Evolutionary conservation across 37 sponge, comb jelly and placozoan species (phyloP), one percentile per base, ranked within the genome.

Genomic region (Agelas oroides): DNA sequence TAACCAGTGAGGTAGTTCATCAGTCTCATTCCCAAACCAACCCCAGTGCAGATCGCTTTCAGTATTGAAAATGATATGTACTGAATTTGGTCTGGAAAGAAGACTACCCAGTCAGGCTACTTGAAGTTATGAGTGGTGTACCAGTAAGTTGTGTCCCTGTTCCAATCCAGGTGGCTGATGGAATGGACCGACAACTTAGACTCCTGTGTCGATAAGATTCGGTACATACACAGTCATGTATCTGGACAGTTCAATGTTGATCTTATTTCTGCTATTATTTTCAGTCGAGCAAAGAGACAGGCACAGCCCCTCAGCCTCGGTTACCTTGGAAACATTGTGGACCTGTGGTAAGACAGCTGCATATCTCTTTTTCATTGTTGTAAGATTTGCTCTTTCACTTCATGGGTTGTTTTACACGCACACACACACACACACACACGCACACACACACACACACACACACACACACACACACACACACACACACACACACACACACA

Each of bases 281-380:
- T 12, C 59, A 92, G 91, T 41, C 40, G 65, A 53, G 95, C 93
- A 19, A 85, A 70, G 39, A 33, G 55, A 35, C 83, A 92, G 35
- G 28, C 31, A 18, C 19, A 62, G 34, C 31, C 97, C 20, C 70
- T 91, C 53, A 97, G 97, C 76, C 72, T 97, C 35, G 97, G 99
- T 58, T 98, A 90, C 86, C 89, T 88, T 58, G 99, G 99, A 19
- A 98, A 98, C 75, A 80, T 98, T 24, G 99, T 98, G 16, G 71
- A 73, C 46, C 83, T 98, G 40, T 98, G 99, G 97, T 95, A 79
- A 77, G 86, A 82, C 57, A 46, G 58, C 70, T 35, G 23, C 31
- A 23, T 54, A 33, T 41, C 18, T 1, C 16, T 13, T 53, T 59
- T 16, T 40, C 40, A 33, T 24, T 46, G 20, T 23, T 60, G 17